These are phyloP conservation scores for Schizotus pectinicornis DNA, from an alignment of 2,888 invertebrate species.

Conservation along the genomic window DNA sequence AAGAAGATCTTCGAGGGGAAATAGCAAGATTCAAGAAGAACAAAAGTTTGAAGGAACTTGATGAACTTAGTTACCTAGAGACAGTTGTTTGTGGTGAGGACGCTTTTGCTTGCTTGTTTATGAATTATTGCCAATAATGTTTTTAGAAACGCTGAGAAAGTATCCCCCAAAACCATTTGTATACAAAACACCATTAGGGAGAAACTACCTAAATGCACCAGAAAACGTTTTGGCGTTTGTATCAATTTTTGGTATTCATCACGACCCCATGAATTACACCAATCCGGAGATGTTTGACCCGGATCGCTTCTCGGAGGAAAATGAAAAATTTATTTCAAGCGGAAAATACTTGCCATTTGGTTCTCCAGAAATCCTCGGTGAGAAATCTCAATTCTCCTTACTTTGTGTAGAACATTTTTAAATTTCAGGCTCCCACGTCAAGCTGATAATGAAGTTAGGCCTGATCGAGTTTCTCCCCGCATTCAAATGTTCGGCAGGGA, in stretches of 20 bases:
- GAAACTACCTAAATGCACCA: constrained; percentile 16
- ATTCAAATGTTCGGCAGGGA: background rate
- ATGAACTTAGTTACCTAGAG: constrained; percentile 16
- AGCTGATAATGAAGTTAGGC: background rate
- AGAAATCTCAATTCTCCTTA: background rate
- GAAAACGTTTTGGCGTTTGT: constrained; percentile 32
- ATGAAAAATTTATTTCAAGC: constrained; percentile 22
- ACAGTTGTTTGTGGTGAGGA: constrained; percentile 23
- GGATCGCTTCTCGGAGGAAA: constrained; percentile 39
- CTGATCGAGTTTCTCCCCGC: background rate
- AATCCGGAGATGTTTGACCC: constrained; percentile 42
- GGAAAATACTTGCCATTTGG: constrained; percentile 39
- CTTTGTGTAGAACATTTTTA: background rate
- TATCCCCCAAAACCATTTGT: constrained; percentile 38
- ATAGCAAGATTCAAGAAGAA: constrained; percentile 37
- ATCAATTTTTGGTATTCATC: constrained; percentile 40
- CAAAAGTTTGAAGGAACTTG: constrained; percentile 9
- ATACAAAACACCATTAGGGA: constrained; percentile 15
- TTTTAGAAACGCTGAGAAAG: constrained; percentile 43
- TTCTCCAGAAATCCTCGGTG: background rate
- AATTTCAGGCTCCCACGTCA: background rate
- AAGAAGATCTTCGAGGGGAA: constrained; percentile 40
- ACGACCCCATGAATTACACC: constrained; percentile 35
- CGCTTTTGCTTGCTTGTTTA: background rate
- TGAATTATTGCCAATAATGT: background rate